Evolutionary conservation across 2,797 vertebrate genomes (phyloP), one percentile per base, ranked within the genome.

Genomic region (Bryconaethiops microstoma): DNA sequence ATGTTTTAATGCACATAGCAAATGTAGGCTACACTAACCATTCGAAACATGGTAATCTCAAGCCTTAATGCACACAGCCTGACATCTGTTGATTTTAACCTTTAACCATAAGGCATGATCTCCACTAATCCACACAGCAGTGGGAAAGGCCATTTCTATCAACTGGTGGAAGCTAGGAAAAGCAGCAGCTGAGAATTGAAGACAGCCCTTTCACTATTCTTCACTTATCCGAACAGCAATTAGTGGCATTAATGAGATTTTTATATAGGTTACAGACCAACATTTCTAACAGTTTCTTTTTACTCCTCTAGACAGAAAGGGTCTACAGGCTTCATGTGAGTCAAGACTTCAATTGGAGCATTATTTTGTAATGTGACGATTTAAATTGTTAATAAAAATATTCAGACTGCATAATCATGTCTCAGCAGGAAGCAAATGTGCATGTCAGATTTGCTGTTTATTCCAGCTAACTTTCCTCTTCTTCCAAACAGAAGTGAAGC

Each of bases 301-400:
- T 70, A 21, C 54, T 23, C 19, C 39, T 17, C 23, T 10, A 80
- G 69, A 60, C 59, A 65, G 54, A 74, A 67, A 52, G 55, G 29
- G 74, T 77, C 79, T 70, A 76, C 52, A 67, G 21, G 62, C 64
- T 71, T 76, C 62, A 75, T 67, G 74, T 54, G 78, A 69, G 77
- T 73, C 45, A 59, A 29, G 55, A 78, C 39, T 70, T 68, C 63
- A 79, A 83, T 64, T 68, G 14, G 64, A 23, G 76, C 55, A 42
- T 80, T 73, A 73, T 80, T 83, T 74, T 52, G 8, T 40, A 65
- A 80, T 45, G 78, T 50, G 21, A 45, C 39, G 25, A 35, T 80
- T 83, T 80, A 79, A 83, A 83, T 77, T 52, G 74, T 83, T 80
- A 80, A 80, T 83, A 79, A 52, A 70, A 76, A 83, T 83, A 80